Conservation (phyloP, 1,140 invertebrate species). For the Dinoponera quadriceps region DNA sequence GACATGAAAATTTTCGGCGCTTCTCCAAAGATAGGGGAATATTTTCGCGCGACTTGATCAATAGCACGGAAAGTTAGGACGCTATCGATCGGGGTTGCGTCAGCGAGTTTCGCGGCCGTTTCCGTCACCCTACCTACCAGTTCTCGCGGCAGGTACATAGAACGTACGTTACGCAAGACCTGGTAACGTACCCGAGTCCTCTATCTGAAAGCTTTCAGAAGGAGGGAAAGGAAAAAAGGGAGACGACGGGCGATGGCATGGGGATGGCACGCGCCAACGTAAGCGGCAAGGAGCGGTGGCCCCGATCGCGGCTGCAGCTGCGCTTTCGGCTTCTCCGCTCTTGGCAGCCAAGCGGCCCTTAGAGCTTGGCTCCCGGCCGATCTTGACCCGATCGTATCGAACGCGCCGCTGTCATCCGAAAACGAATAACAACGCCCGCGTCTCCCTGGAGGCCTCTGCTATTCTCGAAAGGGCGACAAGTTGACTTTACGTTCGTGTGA, state of each 20-base stretch:
- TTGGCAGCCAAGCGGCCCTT: constrained; percentile 74
- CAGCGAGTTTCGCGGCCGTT: background rate
- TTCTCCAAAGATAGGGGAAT: too few relatives aligned
- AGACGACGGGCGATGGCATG: constrained; percentile 64
- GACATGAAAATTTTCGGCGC: too few relatives aligned
- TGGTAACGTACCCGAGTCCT: constrained; percentile 74
- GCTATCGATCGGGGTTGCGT: too few relatives aligned
- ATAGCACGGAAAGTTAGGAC: too few relatives aligned
- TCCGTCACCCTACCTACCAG: constrained; percentile 10
- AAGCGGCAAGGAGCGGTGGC: constrained; percentile 67
- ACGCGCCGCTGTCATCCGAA: constrained; percentile 74
- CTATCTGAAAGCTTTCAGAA: constrained; percentile 66
- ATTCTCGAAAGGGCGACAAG: constrained; percentile 63
- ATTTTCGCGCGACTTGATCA: too few relatives aligned
- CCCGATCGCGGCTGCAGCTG: constrained; percentile 72
- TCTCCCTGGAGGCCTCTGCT: constrained; percentile 56
- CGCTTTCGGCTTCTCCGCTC: constrained; percentile 72
- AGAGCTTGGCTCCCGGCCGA: constrained; percentile 71
- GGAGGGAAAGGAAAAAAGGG: constrained; percentile 69
- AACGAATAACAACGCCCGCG: constrained; percentile 70
- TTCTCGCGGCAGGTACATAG: constrained; percentile 71
- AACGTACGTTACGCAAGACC: constrained; percentile 78
- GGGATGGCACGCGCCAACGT: constrained; percentile 82
- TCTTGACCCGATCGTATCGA: constrained; percentile 80
- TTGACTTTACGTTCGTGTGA: constrained; percentile 66